Base-by-base conservation (phyloP, 2,888 invertebrate genomes). In the Malthinus flaveolus region DNA sequence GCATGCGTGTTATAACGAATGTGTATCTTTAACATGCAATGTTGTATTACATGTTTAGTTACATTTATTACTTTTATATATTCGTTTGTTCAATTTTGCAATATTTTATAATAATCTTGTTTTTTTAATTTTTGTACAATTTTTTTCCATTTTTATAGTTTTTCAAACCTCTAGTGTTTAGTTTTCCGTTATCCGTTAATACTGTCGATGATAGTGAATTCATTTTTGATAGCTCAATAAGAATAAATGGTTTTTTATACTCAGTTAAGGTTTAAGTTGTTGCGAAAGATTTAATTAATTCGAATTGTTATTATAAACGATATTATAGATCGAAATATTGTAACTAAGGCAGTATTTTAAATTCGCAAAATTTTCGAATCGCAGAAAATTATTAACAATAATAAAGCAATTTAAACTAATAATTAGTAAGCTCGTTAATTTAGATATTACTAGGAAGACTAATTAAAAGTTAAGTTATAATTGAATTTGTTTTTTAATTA, bases 1-100 rank as follows among this genome's bases (percentile, higher is more conserved):
- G 67, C 69, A 64, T 71, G 69, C 70, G 68, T 70, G 72, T 69
- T 72, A 67, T 69, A n/a, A 66, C 62, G 65, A 66, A 61, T 65
- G 66, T 68, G 62, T 67, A 57, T 69, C 65, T 65, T 60, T 64
- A 65, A 66, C 73, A 72, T 74, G 74, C 73, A 70, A 74, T 68
- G 69, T 68, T 71, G 67, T 70, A 68, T 71, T 71, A 65, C 67
- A 63, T 51, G 50, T 50, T 59, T 51, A 55, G 59, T 59, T 59
- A 51, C 39, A 46, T 59, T 46, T 56, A 55, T 58, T 47, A 51
- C 35, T 45, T 57, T 58, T 58, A 49, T 57, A 48, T 57, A 42
- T 42, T 42, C 23, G 15, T 42, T 39, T 39, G 39, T 15, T 39
- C 39, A 39, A 47, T 46, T 15, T 51, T 51, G 23, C 23, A 23